Evolutionary conservation across 2,797 vertebrate species (phyloP).

Genomic region (Leuciscus waleckii): DNA sequence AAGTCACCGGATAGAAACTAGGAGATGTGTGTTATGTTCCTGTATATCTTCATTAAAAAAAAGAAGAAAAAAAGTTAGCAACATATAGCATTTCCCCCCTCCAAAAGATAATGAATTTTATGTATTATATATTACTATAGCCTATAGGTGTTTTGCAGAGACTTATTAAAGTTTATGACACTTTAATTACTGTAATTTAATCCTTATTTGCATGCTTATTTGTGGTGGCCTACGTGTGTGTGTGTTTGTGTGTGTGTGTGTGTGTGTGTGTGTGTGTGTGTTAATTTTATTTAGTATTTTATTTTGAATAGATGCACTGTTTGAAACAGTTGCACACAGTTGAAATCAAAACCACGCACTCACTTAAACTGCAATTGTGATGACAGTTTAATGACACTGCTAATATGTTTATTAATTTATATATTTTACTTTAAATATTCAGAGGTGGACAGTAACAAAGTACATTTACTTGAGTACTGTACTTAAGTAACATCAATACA

Average conservation of each 20-base stretch:
- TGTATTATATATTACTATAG: neutral
- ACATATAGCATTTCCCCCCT: neutral
- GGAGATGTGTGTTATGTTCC: neutral
- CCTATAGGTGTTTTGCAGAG: neutral
- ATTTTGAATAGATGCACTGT: neutral
- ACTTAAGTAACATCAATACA: no score
- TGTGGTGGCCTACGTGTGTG: no score
- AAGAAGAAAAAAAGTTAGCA: no score
- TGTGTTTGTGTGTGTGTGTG: no score
- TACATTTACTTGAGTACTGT: no score
- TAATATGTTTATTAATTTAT: neutral
- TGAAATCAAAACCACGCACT: neutral
- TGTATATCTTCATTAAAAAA: no score
- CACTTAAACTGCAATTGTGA: neutral
- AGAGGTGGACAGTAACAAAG: no score
- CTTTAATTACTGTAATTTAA: neutral
- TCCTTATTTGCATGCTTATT: neutral
- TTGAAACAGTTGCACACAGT: no score
- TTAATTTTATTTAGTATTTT: no score
- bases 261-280: no score
- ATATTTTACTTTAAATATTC: neutral
- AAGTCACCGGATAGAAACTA: conserved; percentile 37
- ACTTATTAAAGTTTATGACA: neutral
- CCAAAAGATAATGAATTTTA: neutral
- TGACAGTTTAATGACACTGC: neutral